Evolutionary conservation across 2,797 vertebrate genomes (phyloP).

Genomic region (Hemitrygon akajei): DNA sequence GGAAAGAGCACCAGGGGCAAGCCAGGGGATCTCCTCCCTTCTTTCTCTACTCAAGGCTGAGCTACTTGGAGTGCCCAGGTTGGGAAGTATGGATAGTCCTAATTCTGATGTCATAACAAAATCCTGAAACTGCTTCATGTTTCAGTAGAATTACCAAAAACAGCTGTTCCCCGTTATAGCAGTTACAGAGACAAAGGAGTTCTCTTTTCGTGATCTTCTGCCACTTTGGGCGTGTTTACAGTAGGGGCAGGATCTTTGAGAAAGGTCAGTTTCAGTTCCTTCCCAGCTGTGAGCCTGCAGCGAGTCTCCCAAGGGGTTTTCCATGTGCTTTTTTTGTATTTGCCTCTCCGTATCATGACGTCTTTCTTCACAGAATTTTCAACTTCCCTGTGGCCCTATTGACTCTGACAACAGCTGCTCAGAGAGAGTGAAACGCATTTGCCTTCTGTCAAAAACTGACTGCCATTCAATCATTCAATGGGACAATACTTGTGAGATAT

Average conservation of each 20-base stretch:
- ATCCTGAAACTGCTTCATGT: not conserved
- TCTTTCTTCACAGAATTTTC: not conserved
- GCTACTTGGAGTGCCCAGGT: not conserved
- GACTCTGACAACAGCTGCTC: not conserved
- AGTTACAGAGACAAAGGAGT: not conserved
- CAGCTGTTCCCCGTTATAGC: not conserved
- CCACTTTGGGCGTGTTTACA: not conserved
- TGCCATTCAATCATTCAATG: not conserved
- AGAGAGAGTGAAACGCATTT: not conserved
- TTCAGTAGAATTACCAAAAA: not conserved
- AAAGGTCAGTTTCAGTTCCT: conserved; percentile 11
- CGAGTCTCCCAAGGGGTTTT: not conserved
- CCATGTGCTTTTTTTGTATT: not conserved
- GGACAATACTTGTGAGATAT: not conserved
- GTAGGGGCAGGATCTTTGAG: not conserved
- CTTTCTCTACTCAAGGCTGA: not conserved
- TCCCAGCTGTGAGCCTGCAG: not conserved
- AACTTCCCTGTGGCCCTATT: not conserved
- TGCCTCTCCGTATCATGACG: not conserved
- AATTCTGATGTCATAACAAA: not conserved
- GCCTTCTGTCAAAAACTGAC: not conserved
- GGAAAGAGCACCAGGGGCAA: not conserved
- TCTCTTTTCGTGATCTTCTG: not conserved
- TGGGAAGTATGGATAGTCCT: not conserved
- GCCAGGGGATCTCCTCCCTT: not conserved